Conservation (phyloP, 2,113 vertebrate genomes). For the Macquaria ambigua region DNA sequence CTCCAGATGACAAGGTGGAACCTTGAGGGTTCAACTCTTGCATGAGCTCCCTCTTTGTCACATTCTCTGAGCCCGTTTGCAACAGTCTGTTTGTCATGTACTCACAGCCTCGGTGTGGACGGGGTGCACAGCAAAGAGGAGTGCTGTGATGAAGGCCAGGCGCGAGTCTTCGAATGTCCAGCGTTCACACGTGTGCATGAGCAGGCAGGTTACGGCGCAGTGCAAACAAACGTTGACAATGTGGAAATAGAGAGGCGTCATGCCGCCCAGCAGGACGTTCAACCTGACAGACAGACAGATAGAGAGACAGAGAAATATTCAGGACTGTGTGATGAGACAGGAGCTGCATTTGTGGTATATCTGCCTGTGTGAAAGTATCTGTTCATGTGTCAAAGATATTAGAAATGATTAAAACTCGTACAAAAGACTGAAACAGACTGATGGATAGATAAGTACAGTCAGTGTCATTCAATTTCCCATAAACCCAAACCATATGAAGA, state of each 20-base stretch:
- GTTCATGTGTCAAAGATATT: not conserved
- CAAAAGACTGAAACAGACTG: not conserved
- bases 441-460: not conserved
- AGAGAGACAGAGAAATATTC: slow-evolving; percentile 12
- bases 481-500: not conserved
- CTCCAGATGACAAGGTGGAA: not conserved
- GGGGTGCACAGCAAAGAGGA: slow-evolving; percentile 95
- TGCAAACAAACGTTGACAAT: slow-evolving; percentile 92
- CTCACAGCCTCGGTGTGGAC: slow-evolving; percentile 98
- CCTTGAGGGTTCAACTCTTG: not conserved
- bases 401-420: not conserved
- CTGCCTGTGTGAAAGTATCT: not conserved
- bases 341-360: not conserved
- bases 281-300: slow-evolving; percentile 84
- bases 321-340: not conserved
- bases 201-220: slow-evolving; percentile 89
- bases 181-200: slow-evolving; percentile 91
- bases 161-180: slow-evolving; percentile 88
- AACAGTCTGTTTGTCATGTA: slow-evolving; percentile 48
- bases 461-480: slow-evolving; percentile 16
- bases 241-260: slow-evolving; percentile 94
- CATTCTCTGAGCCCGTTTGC: not conserved
- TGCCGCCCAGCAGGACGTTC: slow-evolving; percentile 91
- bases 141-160: slow-evolving; percentile 89
- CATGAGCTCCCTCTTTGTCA: not conserved